These are phyloP conservation scores for Pachymerium ferrugineum DNA, from an alignment of 2,888 invertebrate genomes.

Conservation along the genomic window DNA sequence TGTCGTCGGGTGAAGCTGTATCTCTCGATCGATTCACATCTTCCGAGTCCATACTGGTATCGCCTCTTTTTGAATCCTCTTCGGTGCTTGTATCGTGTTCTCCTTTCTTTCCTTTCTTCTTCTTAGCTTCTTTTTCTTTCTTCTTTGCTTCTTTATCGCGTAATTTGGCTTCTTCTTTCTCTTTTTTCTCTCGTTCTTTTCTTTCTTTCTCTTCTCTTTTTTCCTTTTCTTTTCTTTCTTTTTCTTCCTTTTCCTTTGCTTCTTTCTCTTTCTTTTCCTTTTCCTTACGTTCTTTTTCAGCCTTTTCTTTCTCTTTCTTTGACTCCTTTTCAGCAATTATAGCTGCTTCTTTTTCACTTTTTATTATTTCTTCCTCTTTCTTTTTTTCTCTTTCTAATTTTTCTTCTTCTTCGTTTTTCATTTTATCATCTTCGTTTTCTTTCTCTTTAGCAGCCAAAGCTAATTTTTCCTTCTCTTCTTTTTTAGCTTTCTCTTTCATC, in stretches of 20 bases:
- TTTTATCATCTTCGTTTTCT: constrained; percentile 28
- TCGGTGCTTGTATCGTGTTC: constrained; percentile 35
- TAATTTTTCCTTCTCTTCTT: constrained; percentile 41
- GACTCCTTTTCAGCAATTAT: constrained; percentile 29
- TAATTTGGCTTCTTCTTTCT: not conserved
- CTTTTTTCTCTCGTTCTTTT: not conserved
- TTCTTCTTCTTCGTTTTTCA: not conserved
- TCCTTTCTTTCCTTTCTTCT: constrained; percentile 49
- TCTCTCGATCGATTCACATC: not conserved
- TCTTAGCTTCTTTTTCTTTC: constrained; percentile 31
- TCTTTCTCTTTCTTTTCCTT: constrained; percentile 27
- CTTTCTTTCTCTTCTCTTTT: constrained; percentile 33
- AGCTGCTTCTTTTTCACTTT: constrained; percentile 35
- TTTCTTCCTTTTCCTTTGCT: constrained; percentile 46
- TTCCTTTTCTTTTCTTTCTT: constrained; percentile 41
- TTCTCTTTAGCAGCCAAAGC: constrained; percentile 49
- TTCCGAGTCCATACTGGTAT: no score
- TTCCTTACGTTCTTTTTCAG: not conserved
- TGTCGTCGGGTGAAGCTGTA: not conserved
- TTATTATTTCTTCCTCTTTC: constrained; percentile 49
- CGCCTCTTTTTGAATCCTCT: constrained; percentile 36
- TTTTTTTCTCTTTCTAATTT: constrained; percentile 41
- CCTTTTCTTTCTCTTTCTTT: not conserved
- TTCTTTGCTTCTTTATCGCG: not conserved
- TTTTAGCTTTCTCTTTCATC: constrained; percentile 27